Conservation (phyloP, 2,113 vertebrate species). For the Xyrauchen texanus region DNA sequence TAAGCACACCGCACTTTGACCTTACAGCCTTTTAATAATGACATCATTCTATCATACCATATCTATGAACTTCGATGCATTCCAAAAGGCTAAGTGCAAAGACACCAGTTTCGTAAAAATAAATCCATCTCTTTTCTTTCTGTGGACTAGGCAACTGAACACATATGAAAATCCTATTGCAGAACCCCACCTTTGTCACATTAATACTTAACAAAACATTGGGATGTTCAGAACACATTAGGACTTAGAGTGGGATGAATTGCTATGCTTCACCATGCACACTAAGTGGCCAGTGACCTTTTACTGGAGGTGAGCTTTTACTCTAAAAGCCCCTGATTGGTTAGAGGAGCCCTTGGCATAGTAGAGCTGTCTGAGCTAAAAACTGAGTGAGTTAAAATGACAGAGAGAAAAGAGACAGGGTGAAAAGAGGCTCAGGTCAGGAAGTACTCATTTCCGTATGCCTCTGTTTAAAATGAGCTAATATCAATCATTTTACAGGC, state of each 20-base stretch:
- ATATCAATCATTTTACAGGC: neutral
- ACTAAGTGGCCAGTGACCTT: slow-evolving; percentile 45
- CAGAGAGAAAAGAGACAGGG: neutral
- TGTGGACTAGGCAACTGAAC: neutral
- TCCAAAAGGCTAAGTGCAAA: neutral
- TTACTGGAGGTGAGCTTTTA: slow-evolving; percentile 35
- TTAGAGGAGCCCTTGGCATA: slow-evolving; percentile 23
- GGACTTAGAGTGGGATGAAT: slow-evolving; percentile 34
- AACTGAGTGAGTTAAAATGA: neutral
- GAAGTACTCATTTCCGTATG: neutral
- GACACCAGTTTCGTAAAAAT: neutral
- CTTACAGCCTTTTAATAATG: neutral
- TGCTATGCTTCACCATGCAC: slow-evolving; percentile 39
- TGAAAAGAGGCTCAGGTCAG: neutral
- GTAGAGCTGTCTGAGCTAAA: slow-evolving; percentile 5
- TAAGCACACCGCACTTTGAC: slow-evolving; percentile 9
- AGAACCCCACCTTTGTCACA: neutral
- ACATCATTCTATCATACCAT: slow-evolving; percentile 3
- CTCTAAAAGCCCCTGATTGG: slow-evolving; percentile 32
- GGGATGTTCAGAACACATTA: slow-evolving; percentile 10
- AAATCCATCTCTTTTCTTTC: neutral
- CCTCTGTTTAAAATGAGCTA: slow-evolving; percentile 10
- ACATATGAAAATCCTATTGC: neutral
- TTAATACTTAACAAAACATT: slow-evolving; percentile 3
- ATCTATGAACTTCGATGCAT: slow-evolving; percentile 3